Base-by-base conservation (phyloP, 2,888 invertebrate genomes). In the Raillietiella orientalis region DNA sequence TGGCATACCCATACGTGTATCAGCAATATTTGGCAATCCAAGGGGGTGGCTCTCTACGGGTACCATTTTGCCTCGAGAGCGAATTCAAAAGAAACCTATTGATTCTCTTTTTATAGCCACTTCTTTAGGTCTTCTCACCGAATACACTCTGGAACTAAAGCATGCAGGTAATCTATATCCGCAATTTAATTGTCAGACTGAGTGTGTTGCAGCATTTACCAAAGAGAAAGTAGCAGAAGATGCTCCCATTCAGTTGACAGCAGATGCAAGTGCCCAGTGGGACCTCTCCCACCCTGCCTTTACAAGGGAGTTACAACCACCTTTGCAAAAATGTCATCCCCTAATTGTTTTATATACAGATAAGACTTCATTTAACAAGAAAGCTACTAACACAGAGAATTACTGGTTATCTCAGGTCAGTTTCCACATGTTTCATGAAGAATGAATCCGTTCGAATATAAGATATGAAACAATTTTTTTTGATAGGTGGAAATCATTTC, bases 401-500 rank as follows among this genome's bases (percentile, higher is more conserved):
- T n/a, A n/a, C n/a, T n/a, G n/a, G n/a, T n/a, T n/a, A n/a, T n/a
- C n/a, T n/a, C n/a, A n/a, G n/a, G n/a, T n/a, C n/a, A n/a, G n/a
- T n/a, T 22, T 10, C 22, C n/a, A 5, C 21, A 23, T 5, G 31
- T 30, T 11, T 28, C n/a, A 22, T 5, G 10, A 22, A 10, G 15
- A 25, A 4, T 9, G 9, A 17, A 16, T 25, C 12, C 8, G 22
- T 22, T 10, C 12, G 22, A 22, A n/a, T 8, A 17, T 6, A n/a
- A n/a, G n/a, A 17, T 17, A 8, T 17, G 6, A 8, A 17, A 8
- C 19, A n/a, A 17, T 6, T 6, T n/a, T 17, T 17, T 17, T 17
- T n/a, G n/a, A 8, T 17, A 90, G 53, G 87, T 93, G 28, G 93
- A 93, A 55, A 90, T 90, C 31, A 66, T 77, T 36, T 90, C 90